Evolutionary conservation across 92 coral and sea anemone species (phyloP).

Genomic region (Actinernus sp.): DNA sequence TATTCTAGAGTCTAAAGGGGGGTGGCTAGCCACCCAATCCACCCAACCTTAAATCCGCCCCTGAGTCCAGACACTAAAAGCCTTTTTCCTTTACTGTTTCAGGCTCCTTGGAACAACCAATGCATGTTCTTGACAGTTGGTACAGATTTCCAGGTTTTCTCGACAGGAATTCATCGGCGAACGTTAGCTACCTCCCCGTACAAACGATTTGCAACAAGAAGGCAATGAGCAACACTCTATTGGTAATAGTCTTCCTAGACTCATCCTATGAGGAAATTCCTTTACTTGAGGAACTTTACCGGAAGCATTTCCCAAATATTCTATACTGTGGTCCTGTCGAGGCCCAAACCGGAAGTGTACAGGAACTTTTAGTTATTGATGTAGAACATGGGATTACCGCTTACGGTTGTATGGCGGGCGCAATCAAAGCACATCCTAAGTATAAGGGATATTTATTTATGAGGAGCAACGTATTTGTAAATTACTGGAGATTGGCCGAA

Average conservation of each 20-base stretch:
- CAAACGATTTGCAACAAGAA: conserved; percentile 24
- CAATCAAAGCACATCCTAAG: conserved; percentile 45
- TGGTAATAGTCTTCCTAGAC: conserved; percentile 64
- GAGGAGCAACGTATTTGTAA: conserved; percentile 49
- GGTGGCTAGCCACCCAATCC: too few relatives aligned
- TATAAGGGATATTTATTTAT: conserved; percentile 79
- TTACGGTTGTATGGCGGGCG: conserved; percentile 83
- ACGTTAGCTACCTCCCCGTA: too few relatives aligned
- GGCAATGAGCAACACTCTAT: conserved; percentile 50
- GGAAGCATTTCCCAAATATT: conserved; percentile 58
- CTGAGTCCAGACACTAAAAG: too few relatives aligned
- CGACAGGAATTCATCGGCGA: too few relatives aligned
- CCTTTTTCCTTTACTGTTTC: too few relatives aligned
- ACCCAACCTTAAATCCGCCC: too few relatives aligned
- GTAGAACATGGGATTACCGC: conserved; percentile 73
- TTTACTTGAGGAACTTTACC: conserved; percentile 59
- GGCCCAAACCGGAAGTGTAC: conserved; percentile 7
- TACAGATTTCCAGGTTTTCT: too few relatives aligned
- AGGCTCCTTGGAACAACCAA: too few relatives aligned
- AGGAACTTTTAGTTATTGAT: conserved; percentile 30
- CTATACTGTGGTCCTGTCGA: conserved; percentile 65
- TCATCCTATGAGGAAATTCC: conserved; percentile 56
- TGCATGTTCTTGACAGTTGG: too few relatives aligned
- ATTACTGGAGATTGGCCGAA: conserved; percentile 62
- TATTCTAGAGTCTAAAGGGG: too few relatives aligned